Conservation (phyloP, 2,113 vertebrate genomes). For the Lampris megalopsis region DNA sequence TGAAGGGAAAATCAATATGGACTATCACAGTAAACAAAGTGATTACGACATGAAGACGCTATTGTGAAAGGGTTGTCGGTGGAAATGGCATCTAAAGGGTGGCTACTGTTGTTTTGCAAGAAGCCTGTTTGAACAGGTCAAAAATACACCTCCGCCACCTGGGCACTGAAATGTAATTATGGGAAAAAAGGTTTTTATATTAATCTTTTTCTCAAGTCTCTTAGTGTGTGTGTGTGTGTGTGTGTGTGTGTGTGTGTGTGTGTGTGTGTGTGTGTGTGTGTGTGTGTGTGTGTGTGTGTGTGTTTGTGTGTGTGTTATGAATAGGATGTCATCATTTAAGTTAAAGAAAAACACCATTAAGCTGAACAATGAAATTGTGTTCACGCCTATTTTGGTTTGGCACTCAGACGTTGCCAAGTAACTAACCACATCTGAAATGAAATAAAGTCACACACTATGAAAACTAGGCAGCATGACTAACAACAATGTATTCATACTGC, state of each 20-base stretch:
- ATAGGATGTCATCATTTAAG: constrained; percentile 25
- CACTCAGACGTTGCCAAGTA: constrained; percentile 19
- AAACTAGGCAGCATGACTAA: constrained; percentile 2
- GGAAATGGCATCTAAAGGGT: constrained; percentile 19
- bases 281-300: not conserved
- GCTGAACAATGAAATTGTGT: constrained; percentile 26
- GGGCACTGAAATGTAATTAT: too few species aligned
- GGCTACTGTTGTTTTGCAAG: constrained; percentile 35
- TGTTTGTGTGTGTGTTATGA: constrained; percentile 8
- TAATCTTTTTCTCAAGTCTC: too few species aligned
- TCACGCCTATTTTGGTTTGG: constrained; percentile 56
- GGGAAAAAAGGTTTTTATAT: too few species aligned
- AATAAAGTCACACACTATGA: constrained; percentile 61
- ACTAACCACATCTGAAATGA: constrained; percentile 54
- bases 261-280: not conserved
- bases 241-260: not conserved
- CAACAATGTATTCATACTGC: constrained; percentile 2
- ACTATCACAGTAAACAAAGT: constrained; percentile 48
- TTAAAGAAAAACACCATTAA: constrained; percentile 24
- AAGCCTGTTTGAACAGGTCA: not conserved
- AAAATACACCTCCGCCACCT: too few species aligned
- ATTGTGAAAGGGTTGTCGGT: constrained; percentile 43
- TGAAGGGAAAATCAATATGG: constrained; percentile 14
- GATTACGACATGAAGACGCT: constrained; percentile 39
- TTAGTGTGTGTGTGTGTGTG: too few species aligned